Conservation (phyloP, 2,888 invertebrate species). For the Epirrita christyi region DNA sequence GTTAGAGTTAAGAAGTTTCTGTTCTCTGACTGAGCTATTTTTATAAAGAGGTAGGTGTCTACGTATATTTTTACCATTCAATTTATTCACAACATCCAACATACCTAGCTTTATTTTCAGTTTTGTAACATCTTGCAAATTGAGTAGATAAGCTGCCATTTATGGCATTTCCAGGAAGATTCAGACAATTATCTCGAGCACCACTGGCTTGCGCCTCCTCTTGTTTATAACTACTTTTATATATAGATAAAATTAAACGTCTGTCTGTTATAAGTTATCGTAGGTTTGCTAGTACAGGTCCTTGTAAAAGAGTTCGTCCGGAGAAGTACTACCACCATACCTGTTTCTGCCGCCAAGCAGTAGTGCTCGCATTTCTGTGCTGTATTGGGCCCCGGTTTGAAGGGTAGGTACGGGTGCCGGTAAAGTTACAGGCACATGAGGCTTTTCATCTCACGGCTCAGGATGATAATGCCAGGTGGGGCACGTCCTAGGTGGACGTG, state of each 20-base stretch:
- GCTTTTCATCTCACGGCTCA: too few relatives aligned
- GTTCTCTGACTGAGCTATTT: not conserved
- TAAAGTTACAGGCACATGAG: too few relatives aligned
- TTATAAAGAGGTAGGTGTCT: not conserved
- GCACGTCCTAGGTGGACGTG: too few relatives aligned
- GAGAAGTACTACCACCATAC: too few relatives aligned
- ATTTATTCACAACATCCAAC: not conserved
- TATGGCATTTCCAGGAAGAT: conserved; percentile 62
- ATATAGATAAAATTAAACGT: not conserved
- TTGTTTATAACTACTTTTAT: conserved; percentile 57
- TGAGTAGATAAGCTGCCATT: conserved; percentile 35
- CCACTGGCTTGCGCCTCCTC: conserved; percentile 54
- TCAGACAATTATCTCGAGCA: conserved; percentile 53
- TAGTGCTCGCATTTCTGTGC: too few relatives aligned
- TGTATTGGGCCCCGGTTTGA: too few relatives aligned
- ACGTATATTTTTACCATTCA: not conserved
- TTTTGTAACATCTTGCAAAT: conserved; percentile 26
- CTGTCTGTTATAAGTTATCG: too few relatives aligned
- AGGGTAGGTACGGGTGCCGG: too few relatives aligned
- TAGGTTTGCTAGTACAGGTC: too few relatives aligned
- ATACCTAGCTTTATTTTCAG: not conserved
- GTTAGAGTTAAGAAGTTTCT: not conserved
- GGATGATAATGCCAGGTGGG: too few relatives aligned
- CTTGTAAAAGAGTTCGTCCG: too few relatives aligned
- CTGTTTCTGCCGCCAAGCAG: too few relatives aligned